These are phyloP conservation scores for Rhaphigaster nebulosa DNA, from an alignment of 2,888 invertebrate genomes.

Conservation along the genomic window DNA sequence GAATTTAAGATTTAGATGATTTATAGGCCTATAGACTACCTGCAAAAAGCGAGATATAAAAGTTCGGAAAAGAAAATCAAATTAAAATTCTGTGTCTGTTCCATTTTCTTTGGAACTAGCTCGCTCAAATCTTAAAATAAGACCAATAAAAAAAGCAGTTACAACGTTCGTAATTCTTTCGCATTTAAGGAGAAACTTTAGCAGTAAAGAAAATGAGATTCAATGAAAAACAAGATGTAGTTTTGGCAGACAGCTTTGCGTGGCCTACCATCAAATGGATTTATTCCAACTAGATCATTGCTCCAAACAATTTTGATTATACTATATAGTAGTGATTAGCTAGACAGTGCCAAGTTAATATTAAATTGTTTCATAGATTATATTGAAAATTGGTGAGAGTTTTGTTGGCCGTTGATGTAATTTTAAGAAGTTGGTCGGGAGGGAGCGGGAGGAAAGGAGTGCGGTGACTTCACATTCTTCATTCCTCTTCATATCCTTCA, in stretches of 20 bases:
- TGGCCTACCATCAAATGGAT: not conserved
- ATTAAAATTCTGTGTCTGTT: not conserved
- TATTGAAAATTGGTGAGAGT: no score
- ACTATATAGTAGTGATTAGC: no score
- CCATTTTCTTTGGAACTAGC: not conserved
- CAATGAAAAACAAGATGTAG: not conserved
- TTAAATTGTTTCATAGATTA: not conserved
- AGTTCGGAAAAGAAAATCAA: not conserved
- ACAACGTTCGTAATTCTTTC: not conserved
- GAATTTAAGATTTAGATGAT: not conserved
- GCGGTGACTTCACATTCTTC: no score
- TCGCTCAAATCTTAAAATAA: not conserved
- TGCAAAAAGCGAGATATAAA: not conserved
- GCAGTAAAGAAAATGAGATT: not conserved
- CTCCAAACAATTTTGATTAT: not conserved
- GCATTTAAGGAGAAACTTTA: not conserved
- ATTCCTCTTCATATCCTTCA: no score
- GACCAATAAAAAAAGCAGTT: not conserved
- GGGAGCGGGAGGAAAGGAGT: no score
- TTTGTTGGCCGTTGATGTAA: no score
- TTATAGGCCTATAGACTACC: not conserved
- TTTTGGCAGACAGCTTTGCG: not conserved
- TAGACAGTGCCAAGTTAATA: not conserved
- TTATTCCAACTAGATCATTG: not conserved
- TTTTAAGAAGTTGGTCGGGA: no score